A percentile compares a stretch with the other conserved stretches of the same genome.
Evolutionary conservation across 2,113 vertebrate genomes (phyloP).

Genomic region (Tympanuchus pallidicinctus): DNA sequence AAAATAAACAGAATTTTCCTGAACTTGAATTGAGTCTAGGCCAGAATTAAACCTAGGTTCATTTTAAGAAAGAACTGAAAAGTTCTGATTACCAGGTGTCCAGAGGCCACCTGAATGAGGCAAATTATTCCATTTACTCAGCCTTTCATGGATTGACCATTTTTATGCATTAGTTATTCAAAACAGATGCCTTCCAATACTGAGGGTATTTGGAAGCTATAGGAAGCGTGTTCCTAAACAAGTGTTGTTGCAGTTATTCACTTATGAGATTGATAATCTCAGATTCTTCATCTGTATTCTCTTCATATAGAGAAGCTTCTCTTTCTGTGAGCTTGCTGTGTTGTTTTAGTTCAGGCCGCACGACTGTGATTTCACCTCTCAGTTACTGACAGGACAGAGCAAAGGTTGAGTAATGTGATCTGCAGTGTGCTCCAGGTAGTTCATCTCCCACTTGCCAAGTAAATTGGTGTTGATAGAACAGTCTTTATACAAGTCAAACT

Average conservation of each 20-base stretch:
- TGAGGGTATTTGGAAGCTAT: background rate
- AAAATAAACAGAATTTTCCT: background rate
- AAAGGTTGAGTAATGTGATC: background rate
- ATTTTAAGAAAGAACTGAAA: background rate
- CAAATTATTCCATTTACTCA: background rate
- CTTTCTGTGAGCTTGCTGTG: background rate
- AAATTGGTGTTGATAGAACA: background rate
- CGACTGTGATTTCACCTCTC: background rate
- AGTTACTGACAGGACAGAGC: background rate
- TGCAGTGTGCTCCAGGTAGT: background rate
- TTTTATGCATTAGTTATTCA: background rate
- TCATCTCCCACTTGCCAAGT: background rate
- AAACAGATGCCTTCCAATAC: background rate
- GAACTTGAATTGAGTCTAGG: background rate
- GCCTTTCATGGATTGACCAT: background rate
- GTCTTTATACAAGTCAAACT: background rate
- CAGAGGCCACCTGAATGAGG: background rate
- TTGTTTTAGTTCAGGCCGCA: background rate
- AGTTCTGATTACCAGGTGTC: background rate
- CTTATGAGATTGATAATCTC: background rate
- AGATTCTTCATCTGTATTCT: background rate
- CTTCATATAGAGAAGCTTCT: background rate
- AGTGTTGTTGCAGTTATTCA: background rate
- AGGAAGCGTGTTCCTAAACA: background rate
- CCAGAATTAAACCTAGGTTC: background rate